Percentiles rank a stretch among this genome's conserved stretches.
These are phyloP conservation scores for Urechis unicinctus DNA, from an alignment of 2,888 invertebrate species.

Conservation along the genomic window DNA sequence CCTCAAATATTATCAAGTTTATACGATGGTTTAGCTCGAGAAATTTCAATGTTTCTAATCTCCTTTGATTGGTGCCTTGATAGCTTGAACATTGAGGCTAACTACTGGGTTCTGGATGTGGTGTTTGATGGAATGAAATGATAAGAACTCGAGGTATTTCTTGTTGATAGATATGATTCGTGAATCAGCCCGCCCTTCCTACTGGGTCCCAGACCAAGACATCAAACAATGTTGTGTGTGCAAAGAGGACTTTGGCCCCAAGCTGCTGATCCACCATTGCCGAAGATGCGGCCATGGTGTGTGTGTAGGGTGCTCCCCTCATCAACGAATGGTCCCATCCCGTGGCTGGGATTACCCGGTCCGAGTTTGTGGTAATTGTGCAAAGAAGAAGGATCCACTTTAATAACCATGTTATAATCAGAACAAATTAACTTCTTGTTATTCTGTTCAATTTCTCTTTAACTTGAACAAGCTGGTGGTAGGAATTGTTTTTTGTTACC, in stretches of 20 bases:
- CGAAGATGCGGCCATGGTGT: conserved; percentile 68
- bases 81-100: too few species aligned
- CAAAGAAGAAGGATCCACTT: conserved; percentile 35
- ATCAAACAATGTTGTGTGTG: conserved; percentile 65
- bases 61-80: too few species aligned
- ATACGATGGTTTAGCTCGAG: too few species aligned
- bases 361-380: conserved; percentile 52
- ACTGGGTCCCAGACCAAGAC: conserved; percentile 74
- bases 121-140: neutral
- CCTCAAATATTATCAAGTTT: too few species aligned
- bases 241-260: conserved; percentile 56
- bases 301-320: conserved; percentile 56
- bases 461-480: too few species aligned
- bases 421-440: too few species aligned
- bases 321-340: conserved; percentile 47
- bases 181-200: conserved; percentile 67
- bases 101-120: too few species aligned
- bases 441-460: too few species aligned
- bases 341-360: conserved; percentile 55
- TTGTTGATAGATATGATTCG: conserved; percentile 54
- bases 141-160: neutral
- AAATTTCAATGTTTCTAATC: too few species aligned
- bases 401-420: too few species aligned
- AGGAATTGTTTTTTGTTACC: too few species aligned
- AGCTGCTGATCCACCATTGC: conserved; percentile 60